These are phyloP conservation scores for Steinernema khuongi DNA, from an alignment of 1,140 invertebrate species.

Conservation along the genomic window DNA sequence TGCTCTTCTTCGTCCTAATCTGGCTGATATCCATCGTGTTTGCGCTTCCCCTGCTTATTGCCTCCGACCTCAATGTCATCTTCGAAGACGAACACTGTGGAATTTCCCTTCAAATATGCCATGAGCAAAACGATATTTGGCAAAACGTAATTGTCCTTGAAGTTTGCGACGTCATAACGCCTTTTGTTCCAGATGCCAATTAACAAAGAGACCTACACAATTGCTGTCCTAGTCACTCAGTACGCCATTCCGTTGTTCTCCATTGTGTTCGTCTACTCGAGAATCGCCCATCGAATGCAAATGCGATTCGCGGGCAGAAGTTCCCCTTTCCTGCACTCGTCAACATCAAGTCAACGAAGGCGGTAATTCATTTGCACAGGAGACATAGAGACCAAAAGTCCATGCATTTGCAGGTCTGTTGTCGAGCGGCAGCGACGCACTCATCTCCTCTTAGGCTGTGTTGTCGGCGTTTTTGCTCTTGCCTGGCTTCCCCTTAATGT, in stretches of 20 bases:
- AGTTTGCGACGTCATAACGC: background rate
- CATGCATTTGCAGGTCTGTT: slow-evolving; percentile 45
- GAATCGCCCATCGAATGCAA: slow-evolving; percentile 52
- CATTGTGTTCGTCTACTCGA: slow-evolving; percentile 54
- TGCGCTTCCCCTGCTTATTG: slow-evolving; percentile 51
- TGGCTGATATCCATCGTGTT: slow-evolving; percentile 53
- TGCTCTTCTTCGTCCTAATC: slow-evolving; percentile 53
- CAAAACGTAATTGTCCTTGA: slow-evolving; percentile 25
- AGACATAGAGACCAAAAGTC: background rate
- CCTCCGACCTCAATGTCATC: slow-evolving; percentile 48
- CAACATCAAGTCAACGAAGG: background rate
- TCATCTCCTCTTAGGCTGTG: slow-evolving; percentile 61
- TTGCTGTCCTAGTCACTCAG: slow-evolving; percentile 50
- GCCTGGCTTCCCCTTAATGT: slow-evolving; percentile 64
- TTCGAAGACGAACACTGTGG: slow-evolving; percentile 49
- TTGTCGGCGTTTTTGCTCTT: slow-evolving; percentile 59
- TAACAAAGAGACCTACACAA: slow-evolving; percentile 51
- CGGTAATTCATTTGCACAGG: background rate
- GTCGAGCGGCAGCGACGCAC: slow-evolving; percentile 63
- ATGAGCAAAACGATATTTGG: slow-evolving; percentile 57
- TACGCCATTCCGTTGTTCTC: slow-evolving; percentile 51
- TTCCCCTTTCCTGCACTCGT: slow-evolving; percentile 8
- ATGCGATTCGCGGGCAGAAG: slow-evolving; percentile 31
- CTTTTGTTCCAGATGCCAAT: slow-evolving; percentile 48
- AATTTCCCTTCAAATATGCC: slow-evolving; percentile 49